Percentiles rank a stretch among this genome's conserved stretches.
Conservation (phyloP, 1,140 invertebrate species). For the Neodiprion virginianus region DNA sequence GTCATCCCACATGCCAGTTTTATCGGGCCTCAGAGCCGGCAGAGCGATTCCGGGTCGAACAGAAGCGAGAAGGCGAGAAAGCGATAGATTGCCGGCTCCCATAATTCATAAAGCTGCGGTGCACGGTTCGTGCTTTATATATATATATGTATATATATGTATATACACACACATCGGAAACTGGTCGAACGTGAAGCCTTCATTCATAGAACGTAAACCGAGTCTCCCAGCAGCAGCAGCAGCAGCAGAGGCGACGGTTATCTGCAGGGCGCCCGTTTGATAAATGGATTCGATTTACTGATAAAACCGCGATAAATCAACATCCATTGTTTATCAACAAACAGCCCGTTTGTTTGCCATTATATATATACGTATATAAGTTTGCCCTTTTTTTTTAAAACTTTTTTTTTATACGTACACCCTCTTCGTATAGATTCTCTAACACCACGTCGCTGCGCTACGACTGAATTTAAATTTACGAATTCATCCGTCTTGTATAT, state of each 20-base stretch:
- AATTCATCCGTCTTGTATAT: no score
- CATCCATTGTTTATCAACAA: conserved; percentile 2
- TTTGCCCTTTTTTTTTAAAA: no score
- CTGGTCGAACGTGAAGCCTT: conserved; percentile 6
- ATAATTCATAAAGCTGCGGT: neutral
- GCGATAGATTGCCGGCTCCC: neutral
- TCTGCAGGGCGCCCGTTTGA: neutral
- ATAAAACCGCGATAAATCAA: conserved; percentile 2
- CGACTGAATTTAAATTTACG: no score
- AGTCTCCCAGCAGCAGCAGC: neutral
- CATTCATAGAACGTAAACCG: neutral
- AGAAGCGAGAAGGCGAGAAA: neutral
- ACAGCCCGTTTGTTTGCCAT: neutral
- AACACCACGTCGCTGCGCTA: no score
- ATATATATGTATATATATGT: no score
- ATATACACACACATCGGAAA: neutral
- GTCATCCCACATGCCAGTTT: neutral
- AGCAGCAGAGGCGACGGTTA: neutral
- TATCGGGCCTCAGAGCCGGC: neutral
- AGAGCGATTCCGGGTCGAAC: neutral
- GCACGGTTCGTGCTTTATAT: neutral
- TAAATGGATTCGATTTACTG: neutral
- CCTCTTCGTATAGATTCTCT: no score
- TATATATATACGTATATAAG: neutral
- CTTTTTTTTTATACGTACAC: no score